phyloP scores from a whole-genome alignment of 1,140 invertebrate genomes.

The Oncopeltus fasciatus region DNA sequence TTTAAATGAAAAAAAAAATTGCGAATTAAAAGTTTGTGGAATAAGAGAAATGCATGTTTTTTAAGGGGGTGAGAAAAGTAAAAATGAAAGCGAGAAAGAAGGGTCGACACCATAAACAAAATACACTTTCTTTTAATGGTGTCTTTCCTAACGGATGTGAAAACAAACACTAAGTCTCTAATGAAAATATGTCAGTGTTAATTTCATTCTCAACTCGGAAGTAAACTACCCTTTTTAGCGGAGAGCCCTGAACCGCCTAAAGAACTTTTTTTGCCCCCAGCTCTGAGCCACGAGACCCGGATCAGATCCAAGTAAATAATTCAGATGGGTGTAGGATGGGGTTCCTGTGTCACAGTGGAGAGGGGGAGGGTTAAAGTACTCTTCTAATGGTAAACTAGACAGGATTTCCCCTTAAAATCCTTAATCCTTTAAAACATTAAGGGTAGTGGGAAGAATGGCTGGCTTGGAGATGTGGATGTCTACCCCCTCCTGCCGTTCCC shows the following conservation, averaged over 20 bases:
- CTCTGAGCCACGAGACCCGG: background rate
- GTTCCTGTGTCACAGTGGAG: background rate
- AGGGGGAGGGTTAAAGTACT: background rate
- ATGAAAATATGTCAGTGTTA: constrained; percentile 6
- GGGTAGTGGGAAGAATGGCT: background rate
- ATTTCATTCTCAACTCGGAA: background rate
- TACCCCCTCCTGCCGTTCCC: too few species aligned
- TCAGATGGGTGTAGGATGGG: constrained; percentile 2
- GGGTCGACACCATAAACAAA: background rate
- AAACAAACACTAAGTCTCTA: background rate
- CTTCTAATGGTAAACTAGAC: constrained; percentile 2
- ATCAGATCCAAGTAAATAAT: constrained; percentile 10
- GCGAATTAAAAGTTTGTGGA: too few species aligned
- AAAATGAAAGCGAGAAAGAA: background rate
- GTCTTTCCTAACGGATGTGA: background rate
- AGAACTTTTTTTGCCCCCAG: constrained; percentile 7
- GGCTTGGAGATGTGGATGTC: background rate
- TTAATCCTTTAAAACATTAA: constrained; percentile 3
- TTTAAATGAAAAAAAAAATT: too few species aligned
- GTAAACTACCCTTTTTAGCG: background rate
- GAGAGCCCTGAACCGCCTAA: background rate
- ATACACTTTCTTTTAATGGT: background rate
- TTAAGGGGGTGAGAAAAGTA: background rate
- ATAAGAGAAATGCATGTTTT: too few species aligned
- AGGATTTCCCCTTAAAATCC: constrained; percentile 14